Evolutionary conservation across 2,113 vertebrate species (phyloP).

Genomic region (Romanogobio albipinnatus): DNA sequence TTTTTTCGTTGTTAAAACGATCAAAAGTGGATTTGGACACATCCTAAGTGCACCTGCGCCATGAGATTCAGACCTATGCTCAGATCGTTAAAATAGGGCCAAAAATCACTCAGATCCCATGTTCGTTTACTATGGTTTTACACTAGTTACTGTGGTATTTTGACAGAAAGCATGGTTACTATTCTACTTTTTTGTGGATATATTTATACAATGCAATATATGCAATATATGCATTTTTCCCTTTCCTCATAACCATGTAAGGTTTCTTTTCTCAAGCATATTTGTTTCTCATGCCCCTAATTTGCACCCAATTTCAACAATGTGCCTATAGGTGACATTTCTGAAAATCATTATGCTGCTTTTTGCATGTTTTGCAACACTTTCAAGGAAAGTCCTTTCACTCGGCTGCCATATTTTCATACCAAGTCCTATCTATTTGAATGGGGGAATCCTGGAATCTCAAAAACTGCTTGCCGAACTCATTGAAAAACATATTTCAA

Average conservation of each 20-base stretch:
- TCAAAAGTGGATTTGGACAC: too few species aligned
- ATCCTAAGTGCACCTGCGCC: too few species aligned
- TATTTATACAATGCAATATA: background rate
- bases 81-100: too few species aligned
- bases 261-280: background rate
- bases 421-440: too few species aligned
- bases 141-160: background rate
- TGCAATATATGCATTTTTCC: background rate
- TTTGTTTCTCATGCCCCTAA: background rate
- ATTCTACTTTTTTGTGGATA: background rate
- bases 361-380: too few species aligned
- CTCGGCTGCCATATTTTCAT: too few species aligned
- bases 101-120: background rate
- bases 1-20: too few species aligned
- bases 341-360: background rate
- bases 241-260: background rate
- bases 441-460: too few species aligned
- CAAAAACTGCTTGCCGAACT: too few species aligned
- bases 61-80: too few species aligned
- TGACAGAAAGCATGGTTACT: background rate
- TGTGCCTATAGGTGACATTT: background rate
- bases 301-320: background rate
- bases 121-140: background rate
- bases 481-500: too few species aligned
- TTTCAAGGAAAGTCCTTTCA: too few species aligned